Evolutionary conservation across 2,113 vertebrate genomes (phyloP), one percentile per base, ranked within the genome.

Genomic region (Vulpes lagopus): DNA sequence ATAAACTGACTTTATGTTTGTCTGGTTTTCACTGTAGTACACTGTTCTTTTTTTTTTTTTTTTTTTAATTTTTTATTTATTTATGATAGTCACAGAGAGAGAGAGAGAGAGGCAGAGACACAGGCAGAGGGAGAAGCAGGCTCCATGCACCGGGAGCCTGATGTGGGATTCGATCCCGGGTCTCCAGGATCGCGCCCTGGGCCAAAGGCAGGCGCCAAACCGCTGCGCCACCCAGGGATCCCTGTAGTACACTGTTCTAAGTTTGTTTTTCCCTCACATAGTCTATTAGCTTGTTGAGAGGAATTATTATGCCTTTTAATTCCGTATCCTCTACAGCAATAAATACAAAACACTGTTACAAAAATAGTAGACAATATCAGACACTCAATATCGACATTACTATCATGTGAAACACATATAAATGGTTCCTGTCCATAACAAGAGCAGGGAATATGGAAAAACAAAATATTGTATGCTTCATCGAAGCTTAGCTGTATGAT

Each of bases 381-480:
- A 95, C 35, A 90, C 35, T 55, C n/a, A 59, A 20, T 89, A 84
- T 49, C 30, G 38, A 59, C 67, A 23, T 35, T 53, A 93, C 3
- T 96, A 23, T 94, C 74, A 91, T 5, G 85, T 27, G 19, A 89
- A 96, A 96, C 32, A 81, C 9, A 35, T 64, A 62, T 27, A 94
- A 67, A 84, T 74, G 55, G 27, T 51, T 60, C 35, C n/a, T 62
- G 9, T 9, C 94, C 3, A 76, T 16, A 38, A 89, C 73, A 94
- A 86, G 11, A 65, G 11, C 53, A 95, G 49, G 53, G n/a, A 76
- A 88, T 4, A 55, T 5, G n/a, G 19, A 89, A 96, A 98, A 89
- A 93, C 49, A 92, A 96, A 94, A 96, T 27, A 95, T 32, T 81
- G 22, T 88, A 83, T 55, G 76, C 53, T 65, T 95, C 88, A 30